Evolutionary conservation across 2,888 invertebrate species (phyloP).

Genomic region (Minunthozetes semirufus): DNA sequence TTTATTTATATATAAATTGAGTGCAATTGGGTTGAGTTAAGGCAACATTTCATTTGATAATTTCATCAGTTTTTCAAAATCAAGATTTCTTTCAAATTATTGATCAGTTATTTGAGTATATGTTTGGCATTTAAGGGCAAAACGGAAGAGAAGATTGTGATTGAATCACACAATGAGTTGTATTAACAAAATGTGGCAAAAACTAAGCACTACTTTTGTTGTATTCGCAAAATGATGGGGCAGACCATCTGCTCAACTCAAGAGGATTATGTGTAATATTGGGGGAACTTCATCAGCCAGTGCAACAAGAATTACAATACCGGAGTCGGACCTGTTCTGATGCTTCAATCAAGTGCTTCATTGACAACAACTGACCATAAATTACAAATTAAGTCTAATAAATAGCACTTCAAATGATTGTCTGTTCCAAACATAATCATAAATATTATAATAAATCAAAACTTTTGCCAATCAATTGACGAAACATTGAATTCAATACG

Average conservation of each 20-base stretch:
- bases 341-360: constrained; percentile 25
- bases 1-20: constrained; percentile 11
- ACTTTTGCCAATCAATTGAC: not conserved
- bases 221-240: constrained; percentile 23
- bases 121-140: not conserved
- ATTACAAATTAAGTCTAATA: constrained; percentile 17
- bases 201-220: constrained; percentile 15
- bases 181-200: constrained; percentile 30
- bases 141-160: constrained; percentile 16
- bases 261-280: constrained; percentile 23
- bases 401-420: constrained; percentile 15
- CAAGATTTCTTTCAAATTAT: too few relatives aligned
- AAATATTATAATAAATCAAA: not conserved
- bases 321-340: constrained; percentile 1
- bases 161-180: constrained; percentile 18
- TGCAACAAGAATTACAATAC: not conserved
- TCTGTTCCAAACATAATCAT: not conserved
- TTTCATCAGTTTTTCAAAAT: not conserved
- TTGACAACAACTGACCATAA: constrained; percentile 12
- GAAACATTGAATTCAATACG: not conserved
- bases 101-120: not conserved
- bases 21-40: not conserved
- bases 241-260: constrained; percentile 32
- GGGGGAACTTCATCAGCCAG: constrained; percentile 26
- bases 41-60: not conserved